A percentile compares a stretch with the other conserved stretches of the same genome.
These are phyloP conservation scores for Montipora efflorescens DNA, from an alignment of 64 coral and sea anemone species.

Conservation along the genomic window DNA sequence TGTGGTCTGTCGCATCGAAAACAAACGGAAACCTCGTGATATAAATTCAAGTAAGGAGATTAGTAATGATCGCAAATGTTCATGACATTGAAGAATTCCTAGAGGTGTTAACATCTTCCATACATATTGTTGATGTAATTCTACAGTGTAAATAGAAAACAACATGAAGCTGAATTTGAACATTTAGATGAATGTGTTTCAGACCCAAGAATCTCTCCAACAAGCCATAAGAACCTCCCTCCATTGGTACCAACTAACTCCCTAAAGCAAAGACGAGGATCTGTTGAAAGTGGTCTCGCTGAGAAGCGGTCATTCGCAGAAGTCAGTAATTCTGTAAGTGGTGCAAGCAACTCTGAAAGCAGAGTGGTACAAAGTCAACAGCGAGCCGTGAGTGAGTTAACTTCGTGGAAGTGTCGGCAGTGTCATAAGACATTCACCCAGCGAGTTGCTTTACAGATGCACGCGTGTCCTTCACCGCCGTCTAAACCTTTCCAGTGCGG, in stretches of 20 bases:
- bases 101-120: no score
- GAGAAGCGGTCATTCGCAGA: not conserved
- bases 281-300: not conserved
- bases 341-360: not conserved
- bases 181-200: not conserved
- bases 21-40: no score
- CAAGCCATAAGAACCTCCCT: not conserved
- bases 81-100: no score
- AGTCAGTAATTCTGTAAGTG: not conserved
- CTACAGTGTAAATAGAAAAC: no score
- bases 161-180: no score
- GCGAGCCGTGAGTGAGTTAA: slow-evolving; percentile 20
- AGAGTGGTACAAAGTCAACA: not conserved
- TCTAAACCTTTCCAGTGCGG: slow-evolving; percentile 74
- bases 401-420: slow-evolving; percentile 59
- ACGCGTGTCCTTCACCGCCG: slow-evolving; percentile 47
- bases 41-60: no score
- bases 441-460: slow-evolving; percentile 60
- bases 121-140: no score
- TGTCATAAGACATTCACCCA: slow-evolving; percentile 68
- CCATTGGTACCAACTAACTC: slow-evolving; percentile 20
- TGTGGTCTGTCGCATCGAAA: no score
- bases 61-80: no score
- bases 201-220: not conserved
- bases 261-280: not conserved